Evolutionary conservation across 2,797 vertebrate species (phyloP).

Genomic region (Microctenopoma steveboyesi): DNA sequence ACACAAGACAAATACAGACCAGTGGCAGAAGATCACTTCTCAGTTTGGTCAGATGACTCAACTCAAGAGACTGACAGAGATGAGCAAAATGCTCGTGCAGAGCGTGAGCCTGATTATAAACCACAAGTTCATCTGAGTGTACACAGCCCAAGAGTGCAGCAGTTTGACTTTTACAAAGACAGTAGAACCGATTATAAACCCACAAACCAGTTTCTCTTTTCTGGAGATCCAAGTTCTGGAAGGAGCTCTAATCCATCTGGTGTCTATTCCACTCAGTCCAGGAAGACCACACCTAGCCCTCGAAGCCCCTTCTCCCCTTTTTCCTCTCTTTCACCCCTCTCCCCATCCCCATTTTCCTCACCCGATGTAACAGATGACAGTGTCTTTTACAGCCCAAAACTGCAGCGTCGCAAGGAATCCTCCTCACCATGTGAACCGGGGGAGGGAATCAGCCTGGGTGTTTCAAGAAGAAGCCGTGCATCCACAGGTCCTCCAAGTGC

Average conservation of each 20-base stretch:
- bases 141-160: constrained; percentile 30
- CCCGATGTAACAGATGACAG: constrained; percentile 71
- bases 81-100: constrained; percentile 11
- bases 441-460: constrained; percentile 54
- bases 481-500: constrained; percentile 64
- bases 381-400: constrained; percentile 80
- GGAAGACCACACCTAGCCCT: constrained; percentile 62
- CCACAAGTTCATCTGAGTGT: constrained; percentile 28
- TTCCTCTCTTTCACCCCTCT: constrained; percentile 68
- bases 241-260: constrained; percentile 34
- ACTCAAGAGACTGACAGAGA: constrained; percentile 20
- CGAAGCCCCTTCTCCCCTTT: constrained; percentile 75
- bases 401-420: constrained; percentile 61
- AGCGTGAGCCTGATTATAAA: constrained; percentile 39
- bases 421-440: constrained; percentile 62
- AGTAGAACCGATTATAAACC: constrained; percentile 40
- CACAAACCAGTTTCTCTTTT: constrained; percentile 44
- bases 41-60: constrained; percentile 38
- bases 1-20: constrained; percentile 48
- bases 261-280: constrained; percentile 51
- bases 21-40: constrained; percentile 16
- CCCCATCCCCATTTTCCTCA: constrained; percentile 60
- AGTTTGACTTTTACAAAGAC: constrained; percentile 45
- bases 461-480: constrained; percentile 56
- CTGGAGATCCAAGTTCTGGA: constrained; percentile 53